Base-by-base conservation (phyloP, 2,888 invertebrate genomes). In the Mythimna pallens region DNA sequence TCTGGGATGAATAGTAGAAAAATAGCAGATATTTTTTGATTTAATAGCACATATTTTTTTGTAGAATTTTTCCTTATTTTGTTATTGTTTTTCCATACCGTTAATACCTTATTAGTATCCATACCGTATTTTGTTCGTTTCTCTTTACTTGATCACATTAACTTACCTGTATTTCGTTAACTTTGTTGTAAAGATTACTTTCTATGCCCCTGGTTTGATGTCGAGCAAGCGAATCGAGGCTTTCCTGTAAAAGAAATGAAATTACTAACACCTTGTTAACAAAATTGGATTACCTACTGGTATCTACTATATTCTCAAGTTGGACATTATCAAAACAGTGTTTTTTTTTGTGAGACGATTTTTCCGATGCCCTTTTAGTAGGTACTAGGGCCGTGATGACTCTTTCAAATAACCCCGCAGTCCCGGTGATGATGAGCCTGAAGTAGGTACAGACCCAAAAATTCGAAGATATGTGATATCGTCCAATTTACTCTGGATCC, bases 161-260 rank as follows among this genome's bases (percentile, higher is more conserved):
- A 34, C 90, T 88, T 90, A 96, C 96, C 92, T 96, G 96, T 73
- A 99, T 97, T 95, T 99, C 99, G 93, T 99, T 99, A 87, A 98
- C 99, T 97, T 99, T 99, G 93, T 98, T 99, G 95, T 98, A 99
- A 76, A 99, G 96, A 90, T 98, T 98, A 82, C 98, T 98, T 92
- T 99, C 99, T 82, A 98, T 96, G 78, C 97, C 97, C 70, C 98
- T 96, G 84, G 96, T 96, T 91, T 99, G 99, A 91, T 98, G 97
- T 86, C 99, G 97, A 81, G 97, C 97, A 83, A 99, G 96, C 0
- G 98, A 97, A 89, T 99, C 99, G 85, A 99, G 97, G 66, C 98
- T 97, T 85, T 99, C 99, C 96, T 98, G 97, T 80, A 92, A 91
- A 65, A 65, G 10, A 57, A 75, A 34, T 12, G 5, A 5, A 14